These are phyloP conservation scores for Conistra vaccinii DNA, from an alignment of 2,888 invertebrate genomes.

Conservation along the genomic window DNA sequence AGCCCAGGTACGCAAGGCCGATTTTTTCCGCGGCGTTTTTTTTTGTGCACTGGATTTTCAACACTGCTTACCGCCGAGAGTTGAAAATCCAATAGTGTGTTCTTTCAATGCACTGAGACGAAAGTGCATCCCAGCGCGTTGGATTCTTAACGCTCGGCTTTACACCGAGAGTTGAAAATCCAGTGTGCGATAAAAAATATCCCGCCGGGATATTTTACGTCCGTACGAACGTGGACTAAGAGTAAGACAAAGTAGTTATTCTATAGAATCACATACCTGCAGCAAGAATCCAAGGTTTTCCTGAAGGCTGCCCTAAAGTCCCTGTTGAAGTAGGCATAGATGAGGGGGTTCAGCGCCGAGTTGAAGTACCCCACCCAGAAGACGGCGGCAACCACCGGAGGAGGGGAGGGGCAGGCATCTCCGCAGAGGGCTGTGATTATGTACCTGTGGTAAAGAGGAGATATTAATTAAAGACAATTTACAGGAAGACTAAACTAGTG, in stretches of 20 bases:
- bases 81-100: no score
- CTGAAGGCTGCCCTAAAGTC: conserved; percentile 99
- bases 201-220: no score
- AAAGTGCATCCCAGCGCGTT: no score
- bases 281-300: conserved; percentile 95
- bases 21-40: no score
- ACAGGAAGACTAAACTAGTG: not conserved
- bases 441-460: conserved; percentile 91
- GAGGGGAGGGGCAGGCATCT: conserved; percentile 94
- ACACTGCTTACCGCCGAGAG: no score
- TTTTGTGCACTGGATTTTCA: no score
- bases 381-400: conserved; percentile 96
- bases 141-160: no score
- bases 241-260: not conserved
- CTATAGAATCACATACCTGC: conserved; percentile 83
- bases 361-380: conserved; percentile 98
- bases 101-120: no score
- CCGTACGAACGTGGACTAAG: no score
- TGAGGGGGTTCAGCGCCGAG: conserved; percentile 95
- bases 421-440: conserved; percentile 95
- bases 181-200: no score
- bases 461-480: not conserved
- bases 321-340: conserved; percentile 99
- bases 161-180: no score
- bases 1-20: no score